Base-by-base conservation (phyloP, 2,888 invertebrate species). In the Sarcophaga subvicina region DNA sequence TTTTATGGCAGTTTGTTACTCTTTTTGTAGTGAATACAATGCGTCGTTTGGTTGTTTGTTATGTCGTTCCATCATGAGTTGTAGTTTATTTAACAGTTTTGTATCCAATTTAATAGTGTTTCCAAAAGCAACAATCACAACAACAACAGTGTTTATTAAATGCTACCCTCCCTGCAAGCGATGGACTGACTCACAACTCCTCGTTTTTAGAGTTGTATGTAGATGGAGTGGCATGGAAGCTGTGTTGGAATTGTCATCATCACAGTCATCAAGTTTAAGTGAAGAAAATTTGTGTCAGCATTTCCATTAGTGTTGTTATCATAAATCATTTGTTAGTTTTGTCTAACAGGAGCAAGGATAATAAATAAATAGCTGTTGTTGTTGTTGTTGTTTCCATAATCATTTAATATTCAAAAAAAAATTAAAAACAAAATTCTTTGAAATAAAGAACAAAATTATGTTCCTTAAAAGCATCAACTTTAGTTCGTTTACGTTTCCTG, bases 251-350 rank as follows among this genome's bases (percentile, higher is more conserved):
- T 87, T 85, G 85, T 87, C 87, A 87, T 87, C 85, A 85, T 85
- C 85, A 75, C 72, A 77, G 85, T 85, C 85, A 85, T 87, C 87
- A 87, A 85, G 80, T 85, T 85, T 85, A 83, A 87, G 83, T 85
- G 85, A 82, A 80, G 83, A 85, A 85, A 87, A 85, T 83, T 87
- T 87, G 83, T 87, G 85, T 87, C 87, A 87, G 85, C 82, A 87
- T 87, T 87, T 87, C 87, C 85, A 85, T 85, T 87, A 87, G 85
- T 85, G 85, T 83, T 85, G 80, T 87, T 80, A 83, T 85, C 85
- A 85, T 87, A 85, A 87, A 87, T 85, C 85, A 85, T 87, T 85
- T 85, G 73, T 73, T 22, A 73, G 69, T 85, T 87, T 82, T 85
- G 59, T 37, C 64, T 20, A 70, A 45, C 67, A 71, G 59, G 11